These are phyloP conservation scores for Delia radicum DNA, from an alignment of 1,140 invertebrate species.

Conservation along the genomic window DNA sequence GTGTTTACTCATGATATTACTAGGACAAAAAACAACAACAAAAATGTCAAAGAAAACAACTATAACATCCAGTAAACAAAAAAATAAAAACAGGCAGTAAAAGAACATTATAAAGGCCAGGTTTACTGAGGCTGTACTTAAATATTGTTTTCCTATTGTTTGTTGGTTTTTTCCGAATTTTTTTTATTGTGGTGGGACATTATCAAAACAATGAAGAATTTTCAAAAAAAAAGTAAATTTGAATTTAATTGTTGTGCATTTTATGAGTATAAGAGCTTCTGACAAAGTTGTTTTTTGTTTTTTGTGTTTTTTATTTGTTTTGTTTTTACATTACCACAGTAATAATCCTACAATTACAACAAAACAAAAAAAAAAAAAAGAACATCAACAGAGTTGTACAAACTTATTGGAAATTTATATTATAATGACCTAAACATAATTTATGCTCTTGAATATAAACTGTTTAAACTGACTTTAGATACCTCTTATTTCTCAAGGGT, in stretches of 20 bases:
- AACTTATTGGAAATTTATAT: background rate
- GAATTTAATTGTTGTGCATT: constrained; percentile 23
- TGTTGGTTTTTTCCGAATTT: constrained; percentile 2
- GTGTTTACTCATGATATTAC: background rate
- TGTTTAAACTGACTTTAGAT: too few species aligned
- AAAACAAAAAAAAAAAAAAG: background rate
- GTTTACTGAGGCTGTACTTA: constrained; percentile 5
- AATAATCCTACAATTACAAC: background rate
- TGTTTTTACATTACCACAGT: background rate
- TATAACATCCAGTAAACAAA: background rate
- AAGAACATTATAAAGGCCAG: constrained; percentile 4
- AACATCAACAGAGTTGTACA: background rate
- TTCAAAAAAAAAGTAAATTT: constrained; percentile 9
- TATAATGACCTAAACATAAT: too few species aligned
- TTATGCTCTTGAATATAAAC: too few species aligned
- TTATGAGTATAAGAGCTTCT: background rate
- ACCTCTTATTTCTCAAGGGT: too few species aligned
- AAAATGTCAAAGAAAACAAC: background rate
- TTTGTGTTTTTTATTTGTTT: background rate
- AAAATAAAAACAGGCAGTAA: background rate
- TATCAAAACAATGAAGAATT: constrained; percentile 3
- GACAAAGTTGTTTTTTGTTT: background rate
- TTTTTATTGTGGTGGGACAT: too few species aligned
- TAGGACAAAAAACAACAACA: background rate
- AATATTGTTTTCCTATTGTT: background rate